These are phyloP conservation scores for Crocuta crocuta DNA, from an alignment of 2,113 vertebrate species.

Conservation along the genomic window DNA sequence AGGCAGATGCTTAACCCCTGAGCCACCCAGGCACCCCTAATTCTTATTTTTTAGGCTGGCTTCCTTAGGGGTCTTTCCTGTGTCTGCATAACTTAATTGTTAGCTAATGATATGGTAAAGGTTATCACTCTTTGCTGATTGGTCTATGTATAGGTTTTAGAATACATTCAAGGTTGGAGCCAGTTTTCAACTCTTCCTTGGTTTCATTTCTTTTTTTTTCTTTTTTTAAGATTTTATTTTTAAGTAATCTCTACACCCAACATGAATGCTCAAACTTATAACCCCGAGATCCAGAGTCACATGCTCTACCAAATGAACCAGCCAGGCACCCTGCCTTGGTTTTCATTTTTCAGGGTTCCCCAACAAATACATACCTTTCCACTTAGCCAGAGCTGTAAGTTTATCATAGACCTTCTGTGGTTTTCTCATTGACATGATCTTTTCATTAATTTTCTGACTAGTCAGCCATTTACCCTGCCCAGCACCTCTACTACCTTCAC, in stretches of 20 bases:
- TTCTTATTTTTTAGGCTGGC: neutral
- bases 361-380: neutral
- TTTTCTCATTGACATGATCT: neutral
- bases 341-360: neutral
- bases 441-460: neutral
- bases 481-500: neutral
- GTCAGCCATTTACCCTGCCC: neutral
- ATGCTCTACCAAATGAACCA: neutral
- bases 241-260: neutral
- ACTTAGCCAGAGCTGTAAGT: neutral
- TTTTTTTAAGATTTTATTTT: neutral
- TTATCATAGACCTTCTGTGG: neutral
- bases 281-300: neutral
- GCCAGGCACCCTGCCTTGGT: neutral
- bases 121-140: neutral
- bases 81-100: neutral
- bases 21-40: no score
- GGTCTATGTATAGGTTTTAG: neutral
- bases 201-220: neutral
- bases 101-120: neutral
- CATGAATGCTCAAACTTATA: neutral
- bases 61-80: neutral
- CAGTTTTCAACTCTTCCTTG: neutral
- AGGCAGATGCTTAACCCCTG: no score
- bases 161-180: neutral